Evolutionary conservation across 1,140 invertebrate species (phyloP).

Genomic region (Aphaenogaster rudis): DNA sequence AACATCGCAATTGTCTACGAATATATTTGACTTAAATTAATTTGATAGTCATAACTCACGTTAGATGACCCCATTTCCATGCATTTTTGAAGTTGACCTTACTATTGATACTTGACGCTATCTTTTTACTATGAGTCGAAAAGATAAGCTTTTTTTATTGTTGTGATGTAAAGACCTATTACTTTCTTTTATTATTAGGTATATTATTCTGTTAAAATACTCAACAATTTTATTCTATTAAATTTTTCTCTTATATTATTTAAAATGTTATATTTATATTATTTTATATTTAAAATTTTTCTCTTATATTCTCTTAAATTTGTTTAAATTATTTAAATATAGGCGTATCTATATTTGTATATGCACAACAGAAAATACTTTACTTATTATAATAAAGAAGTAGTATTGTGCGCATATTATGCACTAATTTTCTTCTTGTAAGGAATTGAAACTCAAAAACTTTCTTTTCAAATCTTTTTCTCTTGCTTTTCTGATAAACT

Average conservation of each 20-base stretch:
- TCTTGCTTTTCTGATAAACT: background rate
- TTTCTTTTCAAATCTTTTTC: constrained; percentile 7
- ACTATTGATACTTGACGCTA: background rate
- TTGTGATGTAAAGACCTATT: background rate
- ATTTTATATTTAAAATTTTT: background rate
- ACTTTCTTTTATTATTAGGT: background rate
- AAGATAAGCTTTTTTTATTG: background rate
- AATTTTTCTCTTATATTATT: background rate
- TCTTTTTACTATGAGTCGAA: background rate
- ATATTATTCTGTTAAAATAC: background rate
- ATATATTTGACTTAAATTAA: constrained; percentile 5
- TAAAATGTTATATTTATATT: too few species aligned
- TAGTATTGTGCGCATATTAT: background rate
- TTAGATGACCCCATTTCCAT: background rate
- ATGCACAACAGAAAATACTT: background rate
- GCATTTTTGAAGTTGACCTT: background rate
- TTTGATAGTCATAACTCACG: background rate
- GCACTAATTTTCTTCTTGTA: background rate
- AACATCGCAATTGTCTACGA: background rate
- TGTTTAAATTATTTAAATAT: background rate
- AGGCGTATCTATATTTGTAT: background rate
- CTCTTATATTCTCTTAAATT: background rate
- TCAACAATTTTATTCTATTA: background rate
- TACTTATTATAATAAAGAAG: background rate
- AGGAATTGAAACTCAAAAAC: background rate